Base-by-base conservation (phyloP, 2,888 invertebrate species). In the Aleiodes testaceus region DNA sequence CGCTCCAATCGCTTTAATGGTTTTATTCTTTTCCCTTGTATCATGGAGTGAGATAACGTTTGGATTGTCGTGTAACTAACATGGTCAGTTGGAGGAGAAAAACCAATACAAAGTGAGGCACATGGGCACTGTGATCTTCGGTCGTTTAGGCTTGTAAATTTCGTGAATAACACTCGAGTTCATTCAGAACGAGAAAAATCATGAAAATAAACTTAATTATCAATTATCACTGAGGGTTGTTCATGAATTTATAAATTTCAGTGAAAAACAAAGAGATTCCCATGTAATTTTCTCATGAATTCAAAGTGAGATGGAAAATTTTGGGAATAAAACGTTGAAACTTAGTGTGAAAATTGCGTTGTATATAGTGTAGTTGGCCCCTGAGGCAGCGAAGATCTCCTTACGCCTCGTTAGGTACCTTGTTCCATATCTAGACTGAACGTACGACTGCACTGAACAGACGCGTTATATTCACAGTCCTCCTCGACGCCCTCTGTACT, bases 331-430 rank as follows among this genome's bases (percentile, higher is more conserved):
- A 59, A 59, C 9, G 16, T 59, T 59, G 59, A 3, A 59, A 36
- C 59, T 30, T 16, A 11, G 12, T 26, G 74, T 73, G 78, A 75
- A 78, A 78, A 78, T 77, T 72, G 77, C 75, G 81, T 77, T 78
- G 77, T 79, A 72, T 74, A 65, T 53, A 77, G 36, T 74, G 69
- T 74, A 74, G 75, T 77, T 76, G 74, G 75, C 81, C 77, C 73
- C 36, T 7, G 75, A 79, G 79, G 79, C 79, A 75, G 26, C 74
- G 74, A 75, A 74, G 77, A 77, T 81, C 79, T 81, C 78, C 81
- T 83, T 80, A 77, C 80, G 79, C 75, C 82, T 83, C 82, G 82
- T 81, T 83, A 83, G 80, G 80, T 78, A 79, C 76, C 80, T 82
- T 82, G 80, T 83, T 81, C 80, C 80, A 76, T 76, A 78, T 79